Evolutionary conservation across 2,888 invertebrate species (phyloP).

Genomic region (Pheosia tremula): DNA sequence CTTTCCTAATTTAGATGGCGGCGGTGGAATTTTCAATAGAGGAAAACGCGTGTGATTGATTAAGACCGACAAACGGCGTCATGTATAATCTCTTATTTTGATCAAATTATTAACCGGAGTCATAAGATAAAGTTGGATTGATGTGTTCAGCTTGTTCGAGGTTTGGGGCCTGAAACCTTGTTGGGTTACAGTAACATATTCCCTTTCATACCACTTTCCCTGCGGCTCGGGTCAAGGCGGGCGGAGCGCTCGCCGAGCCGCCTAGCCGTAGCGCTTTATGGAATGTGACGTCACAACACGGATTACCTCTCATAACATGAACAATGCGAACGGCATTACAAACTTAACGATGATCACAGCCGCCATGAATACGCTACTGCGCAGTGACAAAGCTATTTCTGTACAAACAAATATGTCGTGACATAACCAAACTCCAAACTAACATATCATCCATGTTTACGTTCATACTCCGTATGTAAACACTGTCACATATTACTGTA

Average conservation of each 20-base stretch:
- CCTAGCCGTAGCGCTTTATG: constrained; percentile 20
- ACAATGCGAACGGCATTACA: neutral
- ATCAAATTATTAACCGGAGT: no score
- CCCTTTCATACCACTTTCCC: neutral
- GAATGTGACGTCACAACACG: constrained; percentile 15
- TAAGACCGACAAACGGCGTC: neutral
- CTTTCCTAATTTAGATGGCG: constrained; percentile 3
- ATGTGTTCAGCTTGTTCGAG: neutral
- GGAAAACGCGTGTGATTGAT: neutral
- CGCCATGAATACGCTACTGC: neutral
- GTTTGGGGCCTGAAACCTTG: neutral
- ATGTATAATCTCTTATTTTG: no score
- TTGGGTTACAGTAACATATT: neutral
- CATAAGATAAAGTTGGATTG: no score
- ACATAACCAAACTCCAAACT: constrained; percentile 1
- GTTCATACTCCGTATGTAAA: neutral
- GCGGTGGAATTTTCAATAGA: neutral
- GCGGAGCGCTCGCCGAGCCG: constrained; percentile 9
- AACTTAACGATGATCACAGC: neutral
- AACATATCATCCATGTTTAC: neutral
- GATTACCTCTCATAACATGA: neutral
- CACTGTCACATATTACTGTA: neutral
- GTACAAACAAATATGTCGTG: neutral
- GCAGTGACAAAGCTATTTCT: constrained; percentile 4
- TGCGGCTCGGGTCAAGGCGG: neutral